These are phyloP conservation scores for Crax fasciolata DNA, from an alignment of 2,797 vertebrate genomes.

Conservation along the genomic window DNA sequence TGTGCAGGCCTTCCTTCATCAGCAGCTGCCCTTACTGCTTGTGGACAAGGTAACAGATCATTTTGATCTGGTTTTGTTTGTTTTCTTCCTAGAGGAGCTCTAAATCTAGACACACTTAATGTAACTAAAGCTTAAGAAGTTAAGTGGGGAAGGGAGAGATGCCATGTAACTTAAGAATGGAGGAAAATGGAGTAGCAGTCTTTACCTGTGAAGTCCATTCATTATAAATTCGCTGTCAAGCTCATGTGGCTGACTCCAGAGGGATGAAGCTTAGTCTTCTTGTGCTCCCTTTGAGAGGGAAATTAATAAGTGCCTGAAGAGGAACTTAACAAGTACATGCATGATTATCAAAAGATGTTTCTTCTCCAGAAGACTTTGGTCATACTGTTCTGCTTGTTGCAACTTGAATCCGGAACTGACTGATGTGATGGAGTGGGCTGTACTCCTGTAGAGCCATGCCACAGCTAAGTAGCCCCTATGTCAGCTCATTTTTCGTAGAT, in stretches of 20 bases:
- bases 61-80: no score
- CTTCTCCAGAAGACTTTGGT: background rate
- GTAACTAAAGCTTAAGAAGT: fast-evolving
- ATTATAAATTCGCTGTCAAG: background rate
- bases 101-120: background rate
- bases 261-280: background rate
- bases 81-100: background rate
- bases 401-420: fast-evolving
- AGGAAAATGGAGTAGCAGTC: fast-evolving
- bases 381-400: fast-evolving
- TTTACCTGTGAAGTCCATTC: background rate
- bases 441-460: background rate
- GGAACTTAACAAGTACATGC: background rate
- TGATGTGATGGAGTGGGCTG: background rate
- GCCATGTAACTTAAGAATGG: background rate
- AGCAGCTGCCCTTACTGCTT: background rate
- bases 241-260: background rate
- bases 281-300: background rate
- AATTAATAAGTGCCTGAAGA: background rate
- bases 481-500: fast-evolving
- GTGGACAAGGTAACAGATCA: fast-evolving
- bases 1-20: background rate
- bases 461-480: background rate
- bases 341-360: background rate
- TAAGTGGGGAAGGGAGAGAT: background rate